Evolutionary conservation across 2,888 invertebrate species (phyloP).

Genomic region (Euplagia quadripunctaria): DNA sequence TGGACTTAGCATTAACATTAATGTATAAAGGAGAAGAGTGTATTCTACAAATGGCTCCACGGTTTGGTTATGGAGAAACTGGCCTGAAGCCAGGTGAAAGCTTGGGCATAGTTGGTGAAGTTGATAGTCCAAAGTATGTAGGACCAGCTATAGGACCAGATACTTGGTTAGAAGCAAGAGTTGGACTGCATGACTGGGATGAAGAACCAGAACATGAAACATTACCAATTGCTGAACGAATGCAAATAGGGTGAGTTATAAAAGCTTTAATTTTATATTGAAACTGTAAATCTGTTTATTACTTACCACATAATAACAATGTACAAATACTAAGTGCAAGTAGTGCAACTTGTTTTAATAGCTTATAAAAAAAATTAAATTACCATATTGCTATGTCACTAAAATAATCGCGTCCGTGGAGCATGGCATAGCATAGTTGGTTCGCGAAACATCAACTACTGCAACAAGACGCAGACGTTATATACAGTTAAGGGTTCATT

Average conservation of each 20-base stretch:
- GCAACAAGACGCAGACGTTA: too few species aligned
- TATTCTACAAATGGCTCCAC: constrained; percentile 90
- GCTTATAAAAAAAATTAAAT: too few species aligned
- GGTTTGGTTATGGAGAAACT: constrained; percentile 93
- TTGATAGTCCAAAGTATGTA: constrained; percentile 67
- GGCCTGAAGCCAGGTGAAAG: constrained; percentile 88
- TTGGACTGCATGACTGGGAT: constrained; percentile 90
- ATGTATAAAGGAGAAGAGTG: constrained; percentile 95
- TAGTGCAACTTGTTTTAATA: too few species aligned
- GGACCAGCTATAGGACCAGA: constrained; percentile 89
- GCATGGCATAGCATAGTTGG: too few species aligned
- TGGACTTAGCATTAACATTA: constrained; percentile 94
- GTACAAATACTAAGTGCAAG: too few species aligned
- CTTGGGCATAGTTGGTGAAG: constrained; percentile 74
- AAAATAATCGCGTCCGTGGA: too few species aligned
- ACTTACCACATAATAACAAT: too few species aligned
- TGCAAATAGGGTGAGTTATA: constrained; percentile 90
- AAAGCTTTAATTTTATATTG: neutral
- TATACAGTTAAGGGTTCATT: too few species aligned
- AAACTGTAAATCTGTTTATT: neutral
- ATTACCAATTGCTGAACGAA: constrained; percentile 89
- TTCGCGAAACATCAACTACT: too few species aligned
- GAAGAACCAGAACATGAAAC: constrained; percentile 90
- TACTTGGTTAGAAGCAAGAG: constrained; percentile 89
- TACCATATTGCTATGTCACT: too few species aligned